Evolutionary conservation across 2,797 vertebrate species (phyloP).

Genomic region (Tragopan temminckii): DNA sequence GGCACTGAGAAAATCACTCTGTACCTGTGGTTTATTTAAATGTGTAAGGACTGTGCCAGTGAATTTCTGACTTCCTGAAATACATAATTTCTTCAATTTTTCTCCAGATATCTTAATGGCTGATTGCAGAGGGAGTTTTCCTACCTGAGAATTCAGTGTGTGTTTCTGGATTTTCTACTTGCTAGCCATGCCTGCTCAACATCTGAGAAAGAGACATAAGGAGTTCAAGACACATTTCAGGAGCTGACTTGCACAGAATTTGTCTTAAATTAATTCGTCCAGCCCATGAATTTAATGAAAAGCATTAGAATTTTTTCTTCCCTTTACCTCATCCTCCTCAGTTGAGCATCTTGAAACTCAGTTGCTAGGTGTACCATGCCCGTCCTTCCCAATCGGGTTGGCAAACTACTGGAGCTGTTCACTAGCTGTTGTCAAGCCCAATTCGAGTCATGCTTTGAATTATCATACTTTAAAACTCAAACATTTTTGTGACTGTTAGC

Average conservation of each 20-base stretch:
- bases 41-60: accelerated
- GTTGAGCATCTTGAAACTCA: neutral
- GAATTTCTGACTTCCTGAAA: neutral
- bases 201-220: neutral
- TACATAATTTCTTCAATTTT: neutral
- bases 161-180: neutral
- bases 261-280: neutral
- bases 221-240: neutral
- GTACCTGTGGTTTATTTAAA: neutral
- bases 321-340: neutral
- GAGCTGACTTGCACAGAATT: neutral
- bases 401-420: neutral
- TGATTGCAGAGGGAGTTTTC: neutral
- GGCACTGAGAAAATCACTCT: neutral
- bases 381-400: neutral
- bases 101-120: neutral
- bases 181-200: neutral
- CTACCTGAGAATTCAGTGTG: neutral
- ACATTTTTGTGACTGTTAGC: neutral
- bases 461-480: neutral
- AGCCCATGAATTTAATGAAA: neutral
- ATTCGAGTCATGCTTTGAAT: neutral
- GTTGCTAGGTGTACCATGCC: neutral
- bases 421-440: neutral
- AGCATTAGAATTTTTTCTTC: neutral